Percentiles rank a stretch among this genome's conserved stretches.
phyloP scores from a whole-genome alignment of 2,888 invertebrate genomes.

The Pseudanteris insignis region DNA sequence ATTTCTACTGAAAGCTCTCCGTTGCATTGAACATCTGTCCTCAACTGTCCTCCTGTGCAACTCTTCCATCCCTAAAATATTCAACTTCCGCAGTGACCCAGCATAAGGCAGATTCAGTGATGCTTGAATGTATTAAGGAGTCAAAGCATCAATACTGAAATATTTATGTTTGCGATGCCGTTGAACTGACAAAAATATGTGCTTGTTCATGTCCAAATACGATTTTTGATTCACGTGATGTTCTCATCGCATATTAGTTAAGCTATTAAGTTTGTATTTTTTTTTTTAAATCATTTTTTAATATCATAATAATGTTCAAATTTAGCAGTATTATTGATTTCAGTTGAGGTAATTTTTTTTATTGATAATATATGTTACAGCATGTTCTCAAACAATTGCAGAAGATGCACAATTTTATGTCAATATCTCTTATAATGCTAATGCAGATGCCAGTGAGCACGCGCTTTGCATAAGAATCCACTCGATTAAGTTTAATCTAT shows the following conservation, averaged over 20 bases:
- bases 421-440: constrained; percentile 27
- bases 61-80: constrained; percentile 44
- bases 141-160: constrained; percentile 43
- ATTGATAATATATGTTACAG: no score
- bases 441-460: constrained; percentile 4
- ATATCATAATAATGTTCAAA: no score
- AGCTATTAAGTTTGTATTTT: neutral
- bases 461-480: constrained; percentile 34
- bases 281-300: neutral
- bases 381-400: constrained; percentile 12
- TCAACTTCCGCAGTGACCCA: constrained; percentile 46
- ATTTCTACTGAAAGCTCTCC: constrained; percentile 42
- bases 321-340: no score
- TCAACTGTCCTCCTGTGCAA: constrained; percentile 35
- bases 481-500: constrained; percentile 28
- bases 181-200: constrained; percentile 29
- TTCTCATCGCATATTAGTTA: constrained; percentile 22
- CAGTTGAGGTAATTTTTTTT: no score
- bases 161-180: constrained; percentile 36
- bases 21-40: constrained; percentile 45
- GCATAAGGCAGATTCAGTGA: constrained; percentile 38
- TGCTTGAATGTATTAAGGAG: constrained; percentile 37
- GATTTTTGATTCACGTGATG: constrained; percentile 29
- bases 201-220: constrained; percentile 23
- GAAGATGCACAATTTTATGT: constrained; percentile 23